A percentile compares a stretch with the other conserved stretches of the same genome.
Conservation (phyloP, 2,113 vertebrate genomes). For the Oceanodroma tethys region DNA sequence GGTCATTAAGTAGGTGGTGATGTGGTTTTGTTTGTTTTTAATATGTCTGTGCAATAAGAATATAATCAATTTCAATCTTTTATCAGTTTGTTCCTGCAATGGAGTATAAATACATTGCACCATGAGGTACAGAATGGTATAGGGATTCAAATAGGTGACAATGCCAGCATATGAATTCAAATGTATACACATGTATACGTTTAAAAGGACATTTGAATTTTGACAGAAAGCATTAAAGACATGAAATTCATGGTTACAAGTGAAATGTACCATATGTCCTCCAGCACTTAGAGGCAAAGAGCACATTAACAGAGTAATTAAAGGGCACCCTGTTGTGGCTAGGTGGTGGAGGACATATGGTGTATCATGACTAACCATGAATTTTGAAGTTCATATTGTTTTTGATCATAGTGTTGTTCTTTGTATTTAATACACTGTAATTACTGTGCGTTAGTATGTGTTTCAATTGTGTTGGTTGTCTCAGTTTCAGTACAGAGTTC, state of each 20-base stretch:
- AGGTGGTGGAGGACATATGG: conserved; percentile 60
- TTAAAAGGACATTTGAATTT: conserved; percentile 7
- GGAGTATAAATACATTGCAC: neutral
- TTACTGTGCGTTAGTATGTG: neutral
- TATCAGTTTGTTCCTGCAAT: neutral
- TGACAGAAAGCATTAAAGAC: conserved; percentile 24
- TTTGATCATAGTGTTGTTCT: neutral
- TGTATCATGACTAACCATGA: conserved; percentile 25
- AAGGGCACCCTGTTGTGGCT: conserved; percentile 61
- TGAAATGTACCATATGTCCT: conserved; percentile 55
- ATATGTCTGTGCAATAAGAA: neutral
- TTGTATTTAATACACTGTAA: neutral
- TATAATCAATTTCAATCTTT: neutral
- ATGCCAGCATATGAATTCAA: neutral
- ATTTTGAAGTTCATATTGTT: conserved; percentile 31
- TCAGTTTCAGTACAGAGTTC: neutral
- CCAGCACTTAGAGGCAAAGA: conserved; percentile 41
- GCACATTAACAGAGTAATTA: conserved; percentile 55
- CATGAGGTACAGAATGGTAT: neutral
- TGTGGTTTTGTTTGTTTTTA: conserved; percentile 15
- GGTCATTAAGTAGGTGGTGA: neutral
- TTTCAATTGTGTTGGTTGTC: neutral
- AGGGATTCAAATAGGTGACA: neutral
- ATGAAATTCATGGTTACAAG: conserved; percentile 26
- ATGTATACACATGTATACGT: neutral